Percentiles rank a stretch among this genome's conserved stretches.
Conservation (phyloP, 2,797 vertebrate species). For the Cyprinella venusta region DNA sequence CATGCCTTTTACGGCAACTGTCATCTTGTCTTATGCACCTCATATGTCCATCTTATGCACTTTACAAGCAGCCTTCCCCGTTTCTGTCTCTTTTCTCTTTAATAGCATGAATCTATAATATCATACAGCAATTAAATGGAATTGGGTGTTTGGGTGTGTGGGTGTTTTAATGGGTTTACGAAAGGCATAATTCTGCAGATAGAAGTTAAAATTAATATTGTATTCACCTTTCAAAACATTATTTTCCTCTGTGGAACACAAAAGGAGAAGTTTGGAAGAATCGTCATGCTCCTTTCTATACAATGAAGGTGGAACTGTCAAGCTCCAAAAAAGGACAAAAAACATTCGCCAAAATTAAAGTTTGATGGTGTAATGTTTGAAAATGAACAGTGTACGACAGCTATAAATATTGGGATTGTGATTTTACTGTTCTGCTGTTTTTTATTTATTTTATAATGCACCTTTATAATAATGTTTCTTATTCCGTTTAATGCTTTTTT, state of each 20-base stretch:
- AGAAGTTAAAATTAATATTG: not conserved
- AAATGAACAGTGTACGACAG: not conserved
- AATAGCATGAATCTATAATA: constrained; percentile 25
- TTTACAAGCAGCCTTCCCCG: constrained; percentile 4
- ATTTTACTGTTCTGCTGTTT: not conserved
- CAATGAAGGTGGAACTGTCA: not conserved
- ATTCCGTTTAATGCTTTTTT: not conserved
- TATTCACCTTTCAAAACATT: not conserved
- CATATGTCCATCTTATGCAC: constrained; percentile 18
- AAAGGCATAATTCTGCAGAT: not conserved
- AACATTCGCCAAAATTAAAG: not conserved
- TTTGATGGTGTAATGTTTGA: not conserved
- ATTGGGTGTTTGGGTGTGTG: not conserved
- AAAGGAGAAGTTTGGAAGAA: not conserved
- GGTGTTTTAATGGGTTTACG: not conserved
- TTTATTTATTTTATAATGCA: not conserved
- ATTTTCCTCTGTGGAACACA: not conserved
- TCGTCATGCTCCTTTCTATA: not conserved
- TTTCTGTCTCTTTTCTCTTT: constrained; percentile 23
- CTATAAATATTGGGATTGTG: not conserved
- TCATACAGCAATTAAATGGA: constrained; percentile 18
- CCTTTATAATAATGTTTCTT: not conserved
- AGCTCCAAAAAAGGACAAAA: not conserved
- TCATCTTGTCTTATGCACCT: constrained; percentile 13
- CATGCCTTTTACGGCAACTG: constrained; percentile 18